Base-by-base conservation (phyloP, 2,888 invertebrate species). In the Willowsia nigromaculata region DNA sequence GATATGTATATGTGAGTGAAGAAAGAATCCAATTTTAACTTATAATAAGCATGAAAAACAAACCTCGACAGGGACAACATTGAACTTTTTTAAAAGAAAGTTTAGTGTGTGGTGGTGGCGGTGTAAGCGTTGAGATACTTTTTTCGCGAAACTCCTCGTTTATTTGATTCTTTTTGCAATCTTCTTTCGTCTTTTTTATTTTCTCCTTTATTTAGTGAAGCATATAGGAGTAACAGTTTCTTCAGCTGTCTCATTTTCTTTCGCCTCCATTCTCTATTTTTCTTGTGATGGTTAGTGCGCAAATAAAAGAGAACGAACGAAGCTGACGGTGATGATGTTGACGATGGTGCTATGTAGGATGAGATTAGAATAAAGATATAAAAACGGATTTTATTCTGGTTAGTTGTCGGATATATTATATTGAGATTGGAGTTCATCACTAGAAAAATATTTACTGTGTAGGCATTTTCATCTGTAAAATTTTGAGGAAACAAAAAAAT, bases 11-110 rank as follows among this genome's bases (percentile, higher is more conserved):
- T 56, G 1, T 9, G 13, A 6, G 62, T 62, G 25, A 18, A 37
- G n/a, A 80, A 22, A 47, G 62, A 86, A 86, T 80, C 86, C 86
- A 86, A 86, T 86, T 86, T 76, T 25, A 80, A 86, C 62, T 86
- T 86, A 40, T 86, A 86, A 86, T 86, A 80, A 86, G 86, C 50
- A 86, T 71, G 80, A 80, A 86, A 84, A 80, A 80, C 86, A 80
- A 86, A 86, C 86, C 76, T 50, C 37, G 86, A 85, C 85, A 74
- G 43, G 27, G 85, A 68, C 86, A 86, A 80, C 80, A 86, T 33
- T 68, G 68, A 86, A 86, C 68, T 86, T 85, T 85, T 78, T 37
- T 27, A 15, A 25, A 62, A 62, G 30, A 80, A 86, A 65, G 22
- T 80, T 80, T 40, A 33, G 47, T 80, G 9, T 30, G 78, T 53